phyloP scores from a whole-genome alignment of 2,888 invertebrate species.

The Oasisia sp. region DNA sequence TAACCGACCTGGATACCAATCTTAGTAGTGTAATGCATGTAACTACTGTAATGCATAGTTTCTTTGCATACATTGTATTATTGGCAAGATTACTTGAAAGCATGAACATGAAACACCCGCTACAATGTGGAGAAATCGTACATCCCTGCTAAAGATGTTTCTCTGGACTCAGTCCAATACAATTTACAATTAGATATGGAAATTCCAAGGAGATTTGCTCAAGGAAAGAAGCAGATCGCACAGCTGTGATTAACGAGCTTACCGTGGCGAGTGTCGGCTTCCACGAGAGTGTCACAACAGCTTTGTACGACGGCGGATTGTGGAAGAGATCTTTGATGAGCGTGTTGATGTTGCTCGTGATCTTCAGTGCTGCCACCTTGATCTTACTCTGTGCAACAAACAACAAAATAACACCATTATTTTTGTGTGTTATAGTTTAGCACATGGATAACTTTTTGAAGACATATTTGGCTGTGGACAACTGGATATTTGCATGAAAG shows the following conservation, averaged over 20 bases:
- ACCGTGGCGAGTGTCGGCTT: slow-evolving; percentile 49
- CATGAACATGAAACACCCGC: too few species aligned
- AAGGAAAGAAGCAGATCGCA: background rate
- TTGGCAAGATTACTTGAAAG: too few species aligned
- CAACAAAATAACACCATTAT: background rate
- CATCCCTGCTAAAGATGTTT: background rate
- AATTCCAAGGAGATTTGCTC: background rate
- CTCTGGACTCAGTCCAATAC: background rate
- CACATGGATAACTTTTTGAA: too few species aligned
- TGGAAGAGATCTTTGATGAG: slow-evolving; percentile 94
- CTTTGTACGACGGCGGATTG: slow-evolving; percentile 91
- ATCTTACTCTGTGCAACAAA: slow-evolving; percentile 68
- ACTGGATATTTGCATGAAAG: too few species aligned
- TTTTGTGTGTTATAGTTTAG: too few species aligned
- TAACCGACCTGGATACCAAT: background rate
- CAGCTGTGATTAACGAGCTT: background rate
- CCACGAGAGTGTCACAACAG: slow-evolving; percentile 62
- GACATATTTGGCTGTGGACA: too few species aligned
- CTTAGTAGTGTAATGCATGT: too few species aligned
- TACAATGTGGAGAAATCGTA: background rate
- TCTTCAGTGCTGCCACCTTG: slow-evolving; percentile 79
- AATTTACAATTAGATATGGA: background rate
- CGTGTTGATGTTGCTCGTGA: slow-evolving; percentile 90
- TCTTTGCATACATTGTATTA: too few species aligned
- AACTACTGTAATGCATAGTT: background rate